Evolutionary conservation across 2,888 invertebrate genomes (phyloP).

Genomic region (Acanthopleura granulata): DNA sequence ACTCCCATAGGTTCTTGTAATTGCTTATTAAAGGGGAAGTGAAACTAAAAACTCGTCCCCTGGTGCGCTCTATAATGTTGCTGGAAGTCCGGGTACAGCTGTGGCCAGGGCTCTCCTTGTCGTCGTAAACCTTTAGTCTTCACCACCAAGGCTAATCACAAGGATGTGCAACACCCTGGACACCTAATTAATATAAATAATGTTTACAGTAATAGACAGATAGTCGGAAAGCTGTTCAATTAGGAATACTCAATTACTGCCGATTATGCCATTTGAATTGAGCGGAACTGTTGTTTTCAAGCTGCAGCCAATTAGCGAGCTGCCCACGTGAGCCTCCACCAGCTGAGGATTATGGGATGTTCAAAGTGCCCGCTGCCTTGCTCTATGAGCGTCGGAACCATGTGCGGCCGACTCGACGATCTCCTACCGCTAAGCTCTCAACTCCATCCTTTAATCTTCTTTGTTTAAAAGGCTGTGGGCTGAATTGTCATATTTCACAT

Average conservation of each 20-base stretch:
- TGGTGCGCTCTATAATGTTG: no score
- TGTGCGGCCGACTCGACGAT: no score
- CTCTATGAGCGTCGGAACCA: no score
- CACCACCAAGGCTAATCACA: neutral
- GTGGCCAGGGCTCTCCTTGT: no score
- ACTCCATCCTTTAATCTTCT: no score
- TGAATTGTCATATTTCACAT: no score
- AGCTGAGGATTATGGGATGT: neutral
- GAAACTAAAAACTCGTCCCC: no score
- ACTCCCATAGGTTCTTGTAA: neutral
- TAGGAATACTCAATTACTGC: conserved; percentile 6
- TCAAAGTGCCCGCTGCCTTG: no score
- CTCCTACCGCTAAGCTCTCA: no score
- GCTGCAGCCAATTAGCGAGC: neutral
- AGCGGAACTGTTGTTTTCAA: neutral
- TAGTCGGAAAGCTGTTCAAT: conserved; percentile 1
- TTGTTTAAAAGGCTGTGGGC: no score
- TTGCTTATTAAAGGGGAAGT: neutral
- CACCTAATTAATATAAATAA: neutral
- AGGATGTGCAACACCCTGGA: neutral
- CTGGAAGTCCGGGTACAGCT: no score
- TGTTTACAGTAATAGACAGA: conserved; percentile 5
- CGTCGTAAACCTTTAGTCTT: no score
- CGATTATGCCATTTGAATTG: conserved; percentile 5
- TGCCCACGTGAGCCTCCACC: neutral